phyloP scores from a whole-genome alignment of 2,888 invertebrate genomes.

The Magallana nippona region DNA sequence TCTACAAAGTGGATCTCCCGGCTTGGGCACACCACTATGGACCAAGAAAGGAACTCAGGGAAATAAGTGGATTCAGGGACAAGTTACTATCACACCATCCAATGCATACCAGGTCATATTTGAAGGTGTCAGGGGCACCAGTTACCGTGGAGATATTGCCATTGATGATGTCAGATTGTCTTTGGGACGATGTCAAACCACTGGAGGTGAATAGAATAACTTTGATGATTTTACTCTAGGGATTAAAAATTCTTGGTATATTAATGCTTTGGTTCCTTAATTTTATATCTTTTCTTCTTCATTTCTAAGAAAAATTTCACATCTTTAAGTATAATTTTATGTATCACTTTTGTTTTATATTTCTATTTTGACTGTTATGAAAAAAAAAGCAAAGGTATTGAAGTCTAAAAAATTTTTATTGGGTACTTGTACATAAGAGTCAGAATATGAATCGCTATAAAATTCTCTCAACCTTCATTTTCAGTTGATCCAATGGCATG shows the following conservation, averaged over 20 bases:
- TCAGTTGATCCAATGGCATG: slow-evolving; percentile 46
- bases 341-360: neutral
- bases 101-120: slow-evolving; percentile 62
- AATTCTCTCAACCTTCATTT: neutral
- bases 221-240: neutral
- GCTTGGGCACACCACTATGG: slow-evolving; percentile 55
- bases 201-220: neutral
- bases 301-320: too few species aligned
- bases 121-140: slow-evolving; percentile 62
- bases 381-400: neutral
- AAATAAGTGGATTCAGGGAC: slow-evolving; percentile 61
- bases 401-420: neutral
- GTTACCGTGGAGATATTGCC: slow-evolving; percentile 63
- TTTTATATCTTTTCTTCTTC: too few species aligned
- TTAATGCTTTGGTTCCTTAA: too few species aligned
- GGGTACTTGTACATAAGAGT: too few species aligned
- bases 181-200: slow-evolving; percentile 58
- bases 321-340: too few species aligned
- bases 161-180: slow-evolving; percentile 72
- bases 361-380: neutral
- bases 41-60: slow-evolving; percentile 59
- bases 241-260: too few species aligned
- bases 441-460: too few species aligned
- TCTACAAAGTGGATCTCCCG: slow-evolving; percentile 46
- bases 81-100: slow-evolving; percentile 54